Percentiles rank a stretch among this genome's conserved stretches.
phyloP scores from a whole-genome alignment of 2,113 vertebrate genomes.

The Toxotes jaculatrix region DNA sequence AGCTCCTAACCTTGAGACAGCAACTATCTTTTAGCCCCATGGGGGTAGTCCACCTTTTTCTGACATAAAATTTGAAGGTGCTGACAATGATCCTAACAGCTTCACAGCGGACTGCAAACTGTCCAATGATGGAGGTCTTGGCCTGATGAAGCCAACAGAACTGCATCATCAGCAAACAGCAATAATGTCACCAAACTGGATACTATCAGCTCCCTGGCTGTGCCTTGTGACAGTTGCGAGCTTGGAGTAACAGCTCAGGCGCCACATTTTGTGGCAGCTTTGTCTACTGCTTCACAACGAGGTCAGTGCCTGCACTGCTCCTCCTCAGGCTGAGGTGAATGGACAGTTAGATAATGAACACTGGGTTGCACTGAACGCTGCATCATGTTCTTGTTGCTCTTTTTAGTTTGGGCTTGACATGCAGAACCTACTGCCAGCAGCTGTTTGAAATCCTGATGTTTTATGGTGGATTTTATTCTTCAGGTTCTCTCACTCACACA shows the following conservation, averaged over 20 bases:
- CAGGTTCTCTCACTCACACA: slow-evolving; percentile 25
- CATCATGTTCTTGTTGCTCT: background rate
- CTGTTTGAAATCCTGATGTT: background rate
- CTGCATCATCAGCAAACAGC: background rate
- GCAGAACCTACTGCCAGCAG: background rate
- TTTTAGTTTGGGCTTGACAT: background rate
- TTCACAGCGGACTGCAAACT: slow-evolving; percentile 1
- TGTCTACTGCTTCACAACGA: slow-evolving; percentile 2
- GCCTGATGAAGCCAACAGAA: slow-evolving; percentile 13
- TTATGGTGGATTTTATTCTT: slow-evolving; percentile 13
- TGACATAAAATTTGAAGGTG: background rate
- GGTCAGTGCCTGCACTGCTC: background rate
- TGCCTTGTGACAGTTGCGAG: background rate
- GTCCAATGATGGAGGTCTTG: background rate
- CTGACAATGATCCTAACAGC: slow-evolving; percentile 8
- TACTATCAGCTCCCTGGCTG: slow-evolving; percentile 11
- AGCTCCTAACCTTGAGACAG: background rate
- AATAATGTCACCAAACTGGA: slow-evolving; percentile 1
- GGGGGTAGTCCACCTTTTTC: background rate
- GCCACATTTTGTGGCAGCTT: background rate
- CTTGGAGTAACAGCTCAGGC: background rate
- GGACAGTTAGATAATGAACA: background rate
- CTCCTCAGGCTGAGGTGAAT: background rate
- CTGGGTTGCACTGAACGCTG: background rate
- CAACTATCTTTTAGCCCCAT: background rate